A percentile compares a stretch with the other conserved stretches of the same genome.
Conservation (phyloP, 2,888 invertebrate genomes). For the Rotaria sp. region DNA sequence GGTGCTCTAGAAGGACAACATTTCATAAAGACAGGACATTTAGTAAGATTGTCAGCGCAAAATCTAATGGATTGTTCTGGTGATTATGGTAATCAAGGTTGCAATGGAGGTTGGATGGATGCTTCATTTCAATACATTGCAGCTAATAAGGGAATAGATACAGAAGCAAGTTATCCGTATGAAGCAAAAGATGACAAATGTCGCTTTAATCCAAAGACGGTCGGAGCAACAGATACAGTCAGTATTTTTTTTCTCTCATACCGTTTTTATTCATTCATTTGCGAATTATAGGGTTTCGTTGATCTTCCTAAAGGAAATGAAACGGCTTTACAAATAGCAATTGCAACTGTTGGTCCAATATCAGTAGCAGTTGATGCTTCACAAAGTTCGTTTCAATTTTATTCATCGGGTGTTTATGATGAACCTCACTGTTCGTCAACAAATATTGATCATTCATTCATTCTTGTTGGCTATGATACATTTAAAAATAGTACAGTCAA, state of each 20-base stretch:
- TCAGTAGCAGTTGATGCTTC: conserved; percentile 42
- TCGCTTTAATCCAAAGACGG: conserved; percentile 42
- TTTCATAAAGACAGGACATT: conserved; percentile 68
- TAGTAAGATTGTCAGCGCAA: conserved; percentile 81
- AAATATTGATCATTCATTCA: conserved; percentile 41
- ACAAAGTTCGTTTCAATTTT: conserved; percentile 40
- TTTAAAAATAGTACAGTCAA: conserved; percentile 36
- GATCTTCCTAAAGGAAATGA: conserved; percentile 43
- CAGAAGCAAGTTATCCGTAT: conserved; percentile 48
- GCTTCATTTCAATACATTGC: conserved; percentile 42
- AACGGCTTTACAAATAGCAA: conserved; percentile 42
- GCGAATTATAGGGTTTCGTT: conserved; percentile 40
- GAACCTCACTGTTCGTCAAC: conserved; percentile 41
- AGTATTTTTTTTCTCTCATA: neutral
- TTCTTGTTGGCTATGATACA: conserved; percentile 43
- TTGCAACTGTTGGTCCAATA: conserved; percentile 42
- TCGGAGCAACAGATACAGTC: conserved; percentile 41
- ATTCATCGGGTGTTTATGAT: conserved; percentile 43
- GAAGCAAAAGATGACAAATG: conserved; percentile 17
- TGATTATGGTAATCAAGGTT: conserved; percentile 73
- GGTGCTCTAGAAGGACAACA: conserved; percentile 51
- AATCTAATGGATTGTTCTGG: conserved; percentile 80
- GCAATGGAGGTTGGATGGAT: conserved; percentile 64
- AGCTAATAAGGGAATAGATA: conserved; percentile 43
- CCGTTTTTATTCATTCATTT: neutral